Conservation (phyloP, 2,797 vertebrate genomes). For the Allobates femoralis region DNA sequence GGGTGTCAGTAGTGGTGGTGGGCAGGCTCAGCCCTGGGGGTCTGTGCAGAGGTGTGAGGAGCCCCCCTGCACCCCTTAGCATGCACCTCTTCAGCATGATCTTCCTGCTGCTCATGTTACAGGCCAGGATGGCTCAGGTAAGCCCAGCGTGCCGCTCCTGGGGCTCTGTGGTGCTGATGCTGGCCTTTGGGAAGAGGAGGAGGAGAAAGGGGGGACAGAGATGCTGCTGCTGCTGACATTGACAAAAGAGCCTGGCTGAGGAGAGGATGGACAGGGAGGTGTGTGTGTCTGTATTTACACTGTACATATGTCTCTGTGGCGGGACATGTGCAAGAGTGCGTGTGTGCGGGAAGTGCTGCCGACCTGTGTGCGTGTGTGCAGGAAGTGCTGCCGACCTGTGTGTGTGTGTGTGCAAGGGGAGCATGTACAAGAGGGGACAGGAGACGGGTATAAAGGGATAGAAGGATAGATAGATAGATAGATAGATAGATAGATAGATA, state of each 20-base stretch:
- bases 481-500: constrained; percentile 3
- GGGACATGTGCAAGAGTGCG: constrained; percentile 31
- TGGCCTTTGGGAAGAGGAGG: constrained; percentile 57
- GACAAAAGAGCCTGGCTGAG: constrained; percentile 54
- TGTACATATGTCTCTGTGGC: background rate
- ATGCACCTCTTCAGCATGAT: constrained; percentile 64
- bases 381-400: background rate
- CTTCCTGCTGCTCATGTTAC: constrained; percentile 63
- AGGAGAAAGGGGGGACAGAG: constrained; percentile 27
- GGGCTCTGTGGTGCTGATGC: constrained; percentile 56
- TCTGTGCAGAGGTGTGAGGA: constrained; percentile 52
- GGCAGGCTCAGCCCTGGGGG: constrained; percentile 62
- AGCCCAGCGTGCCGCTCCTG: constrained; percentile 16
- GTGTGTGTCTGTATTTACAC: constrained; percentile 51
- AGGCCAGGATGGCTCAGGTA: constrained; percentile 58
- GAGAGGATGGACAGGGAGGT: constrained; percentile 58
- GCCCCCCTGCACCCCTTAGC: constrained; percentile 54
- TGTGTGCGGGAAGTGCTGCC: background rate
- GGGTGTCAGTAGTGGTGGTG: constrained; percentile 59
- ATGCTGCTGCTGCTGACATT: constrained; percentile 56
- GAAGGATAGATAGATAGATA: background rate
- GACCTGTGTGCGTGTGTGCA: constrained; percentile 27
- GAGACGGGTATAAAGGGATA: background rate
- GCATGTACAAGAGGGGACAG: background rate
- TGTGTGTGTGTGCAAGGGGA: background rate